Evolutionary conservation across 2,888 invertebrate species (phyloP).

Genomic region (Drosophila kokeensis): DNA sequence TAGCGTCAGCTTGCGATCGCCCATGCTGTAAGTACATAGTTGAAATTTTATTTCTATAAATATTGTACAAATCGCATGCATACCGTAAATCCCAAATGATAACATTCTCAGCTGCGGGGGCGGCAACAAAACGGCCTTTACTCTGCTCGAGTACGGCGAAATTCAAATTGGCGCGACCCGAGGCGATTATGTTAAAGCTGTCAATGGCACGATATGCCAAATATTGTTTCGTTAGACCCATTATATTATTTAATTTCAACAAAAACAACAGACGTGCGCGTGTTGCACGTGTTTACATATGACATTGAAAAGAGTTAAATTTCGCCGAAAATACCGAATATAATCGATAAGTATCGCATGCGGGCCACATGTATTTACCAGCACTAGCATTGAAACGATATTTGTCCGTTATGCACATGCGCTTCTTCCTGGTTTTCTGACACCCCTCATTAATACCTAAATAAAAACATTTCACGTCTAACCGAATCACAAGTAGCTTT

Average conservation of each 20-base stretch:
- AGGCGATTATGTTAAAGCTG: slow-evolving; percentile 94
- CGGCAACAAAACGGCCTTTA: slow-evolving; percentile 93
- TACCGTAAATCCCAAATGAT: slow-evolving; percentile 96
- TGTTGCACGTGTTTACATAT: slow-evolving; percentile 67
- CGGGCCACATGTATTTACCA: neutral
- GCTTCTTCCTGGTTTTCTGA: slow-evolving; percentile 31
- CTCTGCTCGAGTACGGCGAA: slow-evolving; percentile 92
- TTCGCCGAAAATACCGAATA: slow-evolving; percentile 12
- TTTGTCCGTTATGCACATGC: slow-evolving; percentile 56
- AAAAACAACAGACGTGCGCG: slow-evolving; percentile 38
- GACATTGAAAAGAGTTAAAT: slow-evolving; percentile 39
- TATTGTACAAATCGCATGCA: slow-evolving; percentile 79
- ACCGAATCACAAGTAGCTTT: slow-evolving; percentile 7
- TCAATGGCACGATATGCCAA: slow-evolving; percentile 93
- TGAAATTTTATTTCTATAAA: neutral
- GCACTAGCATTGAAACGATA: slow-evolving; percentile 25
- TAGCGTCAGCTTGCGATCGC: slow-evolving; percentile 90
- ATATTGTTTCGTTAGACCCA: slow-evolving; percentile 98
- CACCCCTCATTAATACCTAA: slow-evolving; percentile 44
- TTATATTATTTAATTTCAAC: slow-evolving; percentile 81
- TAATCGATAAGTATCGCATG: slow-evolving; percentile 25
- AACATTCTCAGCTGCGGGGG: slow-evolving; percentile 97
- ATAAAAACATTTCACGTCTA: slow-evolving; percentile 35
- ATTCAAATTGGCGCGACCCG: slow-evolving; percentile 91
- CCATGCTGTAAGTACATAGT: slow-evolving; percentile 73